phyloP scores from a whole-genome alignment of 1,140 invertebrate species.

The Scaptomyza montana region DNA sequence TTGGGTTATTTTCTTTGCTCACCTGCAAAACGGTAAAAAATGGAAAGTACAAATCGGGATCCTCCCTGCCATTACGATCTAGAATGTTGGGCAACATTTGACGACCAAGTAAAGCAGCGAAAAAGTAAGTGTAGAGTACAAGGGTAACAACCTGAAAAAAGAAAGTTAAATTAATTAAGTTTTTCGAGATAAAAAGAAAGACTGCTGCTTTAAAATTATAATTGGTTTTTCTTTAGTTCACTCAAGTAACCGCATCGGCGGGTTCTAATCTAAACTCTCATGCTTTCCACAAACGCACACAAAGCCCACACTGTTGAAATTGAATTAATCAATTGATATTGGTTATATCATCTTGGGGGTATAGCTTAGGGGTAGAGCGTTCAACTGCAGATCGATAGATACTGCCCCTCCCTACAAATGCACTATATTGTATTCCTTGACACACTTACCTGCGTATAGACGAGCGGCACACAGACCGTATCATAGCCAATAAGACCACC shows the following conservation, averaged over 20 bases:
- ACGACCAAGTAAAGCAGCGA: conserved; percentile 92
- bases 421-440: conserved; percentile 76
- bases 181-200: conserved; percentile 8
- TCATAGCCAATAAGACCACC: conserved; percentile 95
- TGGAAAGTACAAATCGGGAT: conserved; percentile 94
- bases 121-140: conserved; percentile 95
- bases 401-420: too few species aligned
- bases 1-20: conserved; percentile 44
- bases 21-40: conserved; percentile 96
- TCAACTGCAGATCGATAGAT: too few species aligned
- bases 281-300: too few species aligned
- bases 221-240: too few species aligned
- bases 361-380: conserved; percentile 97
- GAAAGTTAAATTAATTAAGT: conserved; percentile 21
- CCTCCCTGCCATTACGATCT: conserved; percentile 85
- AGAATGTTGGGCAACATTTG: conserved; percentile 89
- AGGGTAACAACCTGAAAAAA: conserved; percentile 94
- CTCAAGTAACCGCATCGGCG: conserved; percentile 9
- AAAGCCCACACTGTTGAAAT: too few species aligned
- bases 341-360: conserved; percentile 85
- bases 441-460: conserved; percentile 96
- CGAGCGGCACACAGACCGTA: conserved; percentile 97
- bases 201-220: background rate
- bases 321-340: too few species aligned
- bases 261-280: conserved; percentile 25